Percentiles rank a stretch among this genome's conserved stretches.
Conservation (phyloP, 2,888 invertebrate genomes). For the Cataglyphis altisquamis region DNA sequence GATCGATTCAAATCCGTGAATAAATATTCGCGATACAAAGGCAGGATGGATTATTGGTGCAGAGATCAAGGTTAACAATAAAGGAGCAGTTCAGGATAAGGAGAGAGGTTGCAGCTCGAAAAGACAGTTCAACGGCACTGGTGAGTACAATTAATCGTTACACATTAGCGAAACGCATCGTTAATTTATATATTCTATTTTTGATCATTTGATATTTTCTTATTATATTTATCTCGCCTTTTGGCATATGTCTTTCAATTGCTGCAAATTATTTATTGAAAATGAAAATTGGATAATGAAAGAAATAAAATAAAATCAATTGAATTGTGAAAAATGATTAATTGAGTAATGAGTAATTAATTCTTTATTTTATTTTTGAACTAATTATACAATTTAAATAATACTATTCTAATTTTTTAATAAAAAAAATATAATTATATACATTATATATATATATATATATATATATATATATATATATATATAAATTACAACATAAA, state of each 20-base stretch:
- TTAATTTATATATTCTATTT: not conserved
- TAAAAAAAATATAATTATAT: not conserved
- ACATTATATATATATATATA: not conserved
- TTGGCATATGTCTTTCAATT: not conserved
- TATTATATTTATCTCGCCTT: not conserved
- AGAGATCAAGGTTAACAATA: not conserved
- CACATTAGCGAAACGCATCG: not conserved
- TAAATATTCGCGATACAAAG: not conserved
- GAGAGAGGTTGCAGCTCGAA: not conserved
- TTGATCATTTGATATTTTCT: not conserved
- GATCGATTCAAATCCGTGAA: not conserved
- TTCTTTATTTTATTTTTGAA: not conserved
- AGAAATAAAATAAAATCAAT: constrained; percentile 15
- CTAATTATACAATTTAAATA: not conserved
- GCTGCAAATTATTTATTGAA: not conserved
- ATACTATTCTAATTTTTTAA: not conserved
- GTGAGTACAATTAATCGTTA: not conserved
- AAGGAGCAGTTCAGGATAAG: not conserved
- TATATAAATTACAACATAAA: not conserved
- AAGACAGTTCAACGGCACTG: not conserved
- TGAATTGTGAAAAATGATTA: not conserved
- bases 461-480: constrained; percentile 1
- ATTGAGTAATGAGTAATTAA: not conserved
- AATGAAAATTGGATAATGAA: constrained; percentile 2
- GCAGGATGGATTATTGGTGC: not conserved